phyloP scores from a whole-genome alignment of 2,888 invertebrate species.

The Automeris io region DNA sequence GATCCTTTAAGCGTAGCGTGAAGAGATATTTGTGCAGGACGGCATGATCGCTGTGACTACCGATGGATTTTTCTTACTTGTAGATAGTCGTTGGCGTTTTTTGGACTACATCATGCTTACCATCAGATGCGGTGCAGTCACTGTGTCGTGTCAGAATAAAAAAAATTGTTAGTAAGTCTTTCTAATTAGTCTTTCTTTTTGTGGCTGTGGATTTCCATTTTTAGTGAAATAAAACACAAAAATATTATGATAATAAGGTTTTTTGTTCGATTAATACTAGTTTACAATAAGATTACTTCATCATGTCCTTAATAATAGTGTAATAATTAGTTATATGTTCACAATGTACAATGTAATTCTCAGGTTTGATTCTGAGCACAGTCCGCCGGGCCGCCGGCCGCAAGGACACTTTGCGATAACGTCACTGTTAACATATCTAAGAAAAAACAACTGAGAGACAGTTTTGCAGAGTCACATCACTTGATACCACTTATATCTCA shows the following conservation, averaged over 20 bases:
- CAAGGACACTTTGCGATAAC: conserved; percentile 70
- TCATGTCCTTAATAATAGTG: conserved; percentile 55
- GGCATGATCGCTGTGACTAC: too few species aligned
- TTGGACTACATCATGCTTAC: too few species aligned
- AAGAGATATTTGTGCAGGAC: too few species aligned
- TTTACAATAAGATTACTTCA: conserved; percentile 75
- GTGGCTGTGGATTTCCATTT: too few species aligned
- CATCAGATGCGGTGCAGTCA: too few species aligned
- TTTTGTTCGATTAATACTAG: conserved; percentile 75
- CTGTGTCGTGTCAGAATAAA: too few species aligned
- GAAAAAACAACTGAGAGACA: conserved; percentile 42
- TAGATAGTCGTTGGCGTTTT: too few species aligned
- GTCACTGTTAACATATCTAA: conserved; percentile 27
- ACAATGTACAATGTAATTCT: conserved; percentile 73
- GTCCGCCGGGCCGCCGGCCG: conserved; percentile 67
- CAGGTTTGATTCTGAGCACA: conserved; percentile 64
- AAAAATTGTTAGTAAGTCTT: too few species aligned
- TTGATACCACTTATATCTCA: neutral
- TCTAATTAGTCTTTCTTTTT: too few species aligned
- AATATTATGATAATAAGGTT: conserved; percentile 76
- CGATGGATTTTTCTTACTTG: too few species aligned
- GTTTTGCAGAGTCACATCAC: neutral
- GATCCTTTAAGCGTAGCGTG: too few species aligned
- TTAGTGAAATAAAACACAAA: conserved; percentile 56
- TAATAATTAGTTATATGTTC: conserved; percentile 73